Conservation (phyloP, 30 jellyfish, hydroid and myxozoan genomes). For the Turritopsis rubra region DNA sequence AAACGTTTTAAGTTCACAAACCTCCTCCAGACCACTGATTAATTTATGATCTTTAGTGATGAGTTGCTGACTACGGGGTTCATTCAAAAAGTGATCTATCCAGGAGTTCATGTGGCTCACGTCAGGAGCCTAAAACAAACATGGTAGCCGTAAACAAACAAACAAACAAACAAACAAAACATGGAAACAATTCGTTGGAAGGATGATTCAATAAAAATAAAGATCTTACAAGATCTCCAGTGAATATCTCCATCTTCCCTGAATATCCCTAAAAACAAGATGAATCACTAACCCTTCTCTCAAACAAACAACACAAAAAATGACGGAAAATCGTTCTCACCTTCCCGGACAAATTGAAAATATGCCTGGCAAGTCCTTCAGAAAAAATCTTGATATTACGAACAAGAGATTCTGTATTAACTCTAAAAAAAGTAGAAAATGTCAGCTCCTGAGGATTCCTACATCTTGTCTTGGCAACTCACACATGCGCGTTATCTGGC, state of each 20-base stretch:
- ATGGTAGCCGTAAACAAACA: background rate
- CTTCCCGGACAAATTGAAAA: constrained; percentile 65
- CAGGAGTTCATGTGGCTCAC: constrained; percentile 48
- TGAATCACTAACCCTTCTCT: background rate
- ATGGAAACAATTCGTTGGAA: background rate
- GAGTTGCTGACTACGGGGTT: constrained; percentile 68
- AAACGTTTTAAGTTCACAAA: background rate
- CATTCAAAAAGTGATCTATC: constrained; percentile 49
- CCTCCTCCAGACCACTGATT: constrained; percentile 63
- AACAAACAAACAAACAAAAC: background rate
- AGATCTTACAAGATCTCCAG: constrained; percentile 47
- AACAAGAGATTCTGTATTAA: constrained; percentile 25
- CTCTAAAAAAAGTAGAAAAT: constrained; percentile 33
- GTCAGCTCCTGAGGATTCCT: background rate
- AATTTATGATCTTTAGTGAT: constrained; percentile 45
- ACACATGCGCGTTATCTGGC: no score
- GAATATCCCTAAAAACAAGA: constrained; percentile 35
- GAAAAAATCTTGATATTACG: constrained; percentile 60
- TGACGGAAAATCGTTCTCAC: constrained; percentile 30
- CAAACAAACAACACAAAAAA: background rate
- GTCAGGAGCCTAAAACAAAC: constrained; percentile 55
- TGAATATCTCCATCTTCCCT: constrained; percentile 41
- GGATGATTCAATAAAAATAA: background rate
- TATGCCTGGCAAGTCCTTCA: constrained; percentile 80
- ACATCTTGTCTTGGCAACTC: no score